Evolutionary conservation across 1,140 invertebrate species (phyloP).

Genomic region (Sycophila sp.): DNA sequence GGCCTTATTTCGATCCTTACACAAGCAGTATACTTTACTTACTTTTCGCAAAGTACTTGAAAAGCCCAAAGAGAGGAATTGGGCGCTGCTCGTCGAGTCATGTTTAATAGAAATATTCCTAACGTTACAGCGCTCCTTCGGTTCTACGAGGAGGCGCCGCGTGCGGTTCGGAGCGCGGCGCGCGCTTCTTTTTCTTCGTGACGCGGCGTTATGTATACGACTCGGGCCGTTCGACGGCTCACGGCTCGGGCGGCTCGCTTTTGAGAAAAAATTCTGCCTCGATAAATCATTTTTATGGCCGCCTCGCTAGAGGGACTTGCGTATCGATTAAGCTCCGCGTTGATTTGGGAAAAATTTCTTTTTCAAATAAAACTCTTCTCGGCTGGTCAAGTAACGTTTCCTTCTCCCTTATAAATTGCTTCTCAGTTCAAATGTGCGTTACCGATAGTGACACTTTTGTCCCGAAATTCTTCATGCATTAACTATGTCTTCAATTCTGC

Average conservation of each 20-base stretch:
- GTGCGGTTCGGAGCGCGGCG: not conserved
- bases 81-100: not conserved
- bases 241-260: slow-evolving; percentile 12
- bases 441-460: too few relatives aligned
- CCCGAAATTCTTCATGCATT: too few relatives aligned
- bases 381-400: slow-evolving; percentile 28
- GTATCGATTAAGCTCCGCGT: slow-evolving; percentile 6
- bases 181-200: slow-evolving; percentile 19
- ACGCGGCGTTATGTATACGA: slow-evolving; percentile 15
- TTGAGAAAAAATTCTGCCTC: slow-evolving; percentile 15
- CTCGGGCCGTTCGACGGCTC: not conserved
- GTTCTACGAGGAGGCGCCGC: not conserved
- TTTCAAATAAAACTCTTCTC: not conserved
- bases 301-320: not conserved
- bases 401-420: too few relatives aligned
- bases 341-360: slow-evolving; percentile 19
- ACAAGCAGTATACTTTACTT: too few relatives aligned
- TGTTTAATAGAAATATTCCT: not conserved
- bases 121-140: not conserved
- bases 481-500: too few relatives aligned
- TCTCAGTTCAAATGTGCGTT: too few relatives aligned
- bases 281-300: slow-evolving; percentile 22
- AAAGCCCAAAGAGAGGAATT: not conserved
- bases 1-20: too few relatives aligned
- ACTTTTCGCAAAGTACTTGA: not conserved